Conservation (phyloP, 2,888 invertebrate genomes). For the Adelphocoris suturalis region DNA sequence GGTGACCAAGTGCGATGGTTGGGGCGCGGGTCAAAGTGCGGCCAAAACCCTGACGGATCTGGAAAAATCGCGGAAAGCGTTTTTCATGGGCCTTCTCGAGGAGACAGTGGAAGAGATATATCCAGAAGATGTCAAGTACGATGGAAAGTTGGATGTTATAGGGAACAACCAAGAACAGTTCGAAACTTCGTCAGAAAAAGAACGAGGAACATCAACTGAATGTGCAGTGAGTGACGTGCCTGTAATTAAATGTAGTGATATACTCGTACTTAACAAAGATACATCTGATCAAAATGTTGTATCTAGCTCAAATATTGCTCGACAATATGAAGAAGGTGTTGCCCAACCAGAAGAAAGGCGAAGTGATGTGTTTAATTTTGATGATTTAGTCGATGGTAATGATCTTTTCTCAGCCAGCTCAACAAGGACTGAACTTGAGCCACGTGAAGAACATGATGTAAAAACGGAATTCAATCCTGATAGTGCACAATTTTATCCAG, state of each 20-base stretch:
- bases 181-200: not conserved
- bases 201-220: not conserved
- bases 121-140: conserved; percentile 40
- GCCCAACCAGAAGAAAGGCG: not conserved
- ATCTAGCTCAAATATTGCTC: not conserved
- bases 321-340: not conserved
- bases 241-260: not conserved
- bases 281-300: not conserved
- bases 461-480: not conserved
- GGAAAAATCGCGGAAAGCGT: conserved; percentile 46
- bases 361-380: not conserved
- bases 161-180: not conserved
- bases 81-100: conserved; percentile 47
- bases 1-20: not conserved
- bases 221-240: not conserved
- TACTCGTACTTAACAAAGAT: not conserved
- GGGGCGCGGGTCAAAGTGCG: conserved; percentile 23
- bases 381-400: not conserved
- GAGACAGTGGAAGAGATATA: conserved; percentile 54
- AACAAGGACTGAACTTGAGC: too few species aligned
- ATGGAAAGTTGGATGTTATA: not conserved
- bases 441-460: not conserved
- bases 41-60: conserved; percentile 28
- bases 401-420: too few species aligned
- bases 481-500: not conserved